Evolutionary conservation across 2,113 vertebrate species (phyloP).

Genomic region (Pipa parva): DNA sequence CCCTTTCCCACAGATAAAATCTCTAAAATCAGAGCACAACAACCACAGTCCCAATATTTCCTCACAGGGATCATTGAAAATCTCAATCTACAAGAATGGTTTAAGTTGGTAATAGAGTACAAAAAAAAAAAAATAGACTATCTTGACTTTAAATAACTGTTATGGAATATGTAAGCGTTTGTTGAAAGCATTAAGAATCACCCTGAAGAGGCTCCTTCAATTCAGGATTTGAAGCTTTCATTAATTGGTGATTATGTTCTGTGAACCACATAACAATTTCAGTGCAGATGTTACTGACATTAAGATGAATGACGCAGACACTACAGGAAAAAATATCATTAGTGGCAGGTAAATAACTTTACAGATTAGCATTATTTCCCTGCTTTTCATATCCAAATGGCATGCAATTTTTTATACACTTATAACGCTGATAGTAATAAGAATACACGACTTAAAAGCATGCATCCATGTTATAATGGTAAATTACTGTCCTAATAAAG

Average conservation of each 20-base stretch:
- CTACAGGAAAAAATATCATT: slow-evolving; percentile 49
- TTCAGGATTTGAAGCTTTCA: slow-evolving; percentile 45
- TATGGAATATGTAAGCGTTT: slow-evolving; percentile 47
- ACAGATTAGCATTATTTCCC: slow-evolving; percentile 26
- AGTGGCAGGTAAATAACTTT: slow-evolving; percentile 60
- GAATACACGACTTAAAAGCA: neutral
- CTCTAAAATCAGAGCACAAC: slow-evolving; percentile 40
- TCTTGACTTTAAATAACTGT: slow-evolving; percentile 23
- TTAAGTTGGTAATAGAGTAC: slow-evolving; percentile 16
- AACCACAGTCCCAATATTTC: slow-evolving; percentile 30
- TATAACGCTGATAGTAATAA: neutral
- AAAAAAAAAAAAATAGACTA: slow-evolving; percentile 35
- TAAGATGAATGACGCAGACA: slow-evolving; percentile 53
- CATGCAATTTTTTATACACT: neutral
- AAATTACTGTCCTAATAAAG: slow-evolving; percentile 10
- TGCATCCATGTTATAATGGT: slow-evolving; percentile 18
- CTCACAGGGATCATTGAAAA: slow-evolving; percentile 41
- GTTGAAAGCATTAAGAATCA: slow-evolving; percentile 49
- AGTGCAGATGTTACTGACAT: slow-evolving; percentile 59
- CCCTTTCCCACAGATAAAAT: slow-evolving; percentile 12
- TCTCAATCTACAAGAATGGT: slow-evolving; percentile 39
- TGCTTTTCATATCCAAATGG: neutral
- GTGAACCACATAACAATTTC: slow-evolving; percentile 55
- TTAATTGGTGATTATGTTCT: slow-evolving; percentile 59
- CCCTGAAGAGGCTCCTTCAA: slow-evolving; percentile 33